phyloP scores from a whole-genome alignment of 2,113 vertebrate genomes.

The Gorsachius goisagi region DNA sequence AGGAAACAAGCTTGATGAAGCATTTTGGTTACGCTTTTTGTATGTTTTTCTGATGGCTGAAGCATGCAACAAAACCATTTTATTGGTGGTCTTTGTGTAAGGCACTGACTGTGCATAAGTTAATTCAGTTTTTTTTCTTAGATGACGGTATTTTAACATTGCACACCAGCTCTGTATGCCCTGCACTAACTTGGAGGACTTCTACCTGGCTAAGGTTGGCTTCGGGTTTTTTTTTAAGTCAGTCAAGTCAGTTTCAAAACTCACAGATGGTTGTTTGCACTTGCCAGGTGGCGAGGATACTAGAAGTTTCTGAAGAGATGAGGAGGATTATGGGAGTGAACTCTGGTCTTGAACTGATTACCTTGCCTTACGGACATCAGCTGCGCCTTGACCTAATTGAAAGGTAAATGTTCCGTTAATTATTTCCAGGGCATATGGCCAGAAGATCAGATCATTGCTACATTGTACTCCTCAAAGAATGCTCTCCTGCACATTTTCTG shows the following conservation, averaged over 20 bases:
- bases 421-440: not conserved
- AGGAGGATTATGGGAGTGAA: slow-evolving; percentile 88
- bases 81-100: not conserved
- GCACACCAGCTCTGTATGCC: not conserved
- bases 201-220: not conserved
- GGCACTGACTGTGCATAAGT: no score
- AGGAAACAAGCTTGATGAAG: not conserved
- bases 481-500: not conserved
- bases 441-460: not conserved
- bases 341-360: slow-evolving; percentile 92
- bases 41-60: not conserved
- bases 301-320: slow-evolving; percentile 85
- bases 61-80: not conserved
- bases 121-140: not conserved
- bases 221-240: no score
- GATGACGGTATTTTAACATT: not conserved
- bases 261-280: not conserved
- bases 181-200: not conserved
- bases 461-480: not conserved
- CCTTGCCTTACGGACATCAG: slow-evolving; percentile 88
- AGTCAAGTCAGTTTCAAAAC: not conserved
- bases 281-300: slow-evolving; percentile 87
- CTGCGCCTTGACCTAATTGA: slow-evolving; percentile 94
- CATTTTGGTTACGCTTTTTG: not conserved
- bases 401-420: slow-evolving; percentile 76